Conservation (phyloP, 1,140 invertebrate species). For the Grapholita molesta region DNA sequence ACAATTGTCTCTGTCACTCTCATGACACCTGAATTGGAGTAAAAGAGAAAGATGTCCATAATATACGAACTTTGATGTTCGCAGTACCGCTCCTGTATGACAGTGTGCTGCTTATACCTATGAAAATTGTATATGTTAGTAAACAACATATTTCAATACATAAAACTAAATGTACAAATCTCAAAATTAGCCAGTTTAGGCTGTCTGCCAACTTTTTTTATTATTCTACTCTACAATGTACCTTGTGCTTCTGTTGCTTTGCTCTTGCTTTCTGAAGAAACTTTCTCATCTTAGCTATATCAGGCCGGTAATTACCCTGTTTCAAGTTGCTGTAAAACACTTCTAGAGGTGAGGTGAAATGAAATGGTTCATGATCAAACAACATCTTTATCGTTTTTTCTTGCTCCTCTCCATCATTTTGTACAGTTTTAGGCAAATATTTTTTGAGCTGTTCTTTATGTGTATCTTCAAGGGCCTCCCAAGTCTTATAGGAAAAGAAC, state of each 20-base stretch:
- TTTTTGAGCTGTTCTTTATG: slow-evolving; percentile 81
- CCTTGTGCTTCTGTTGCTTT: slow-evolving; percentile 70
- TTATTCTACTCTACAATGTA: slow-evolving; percentile 28
- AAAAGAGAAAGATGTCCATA: no score
- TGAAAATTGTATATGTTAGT: no score
- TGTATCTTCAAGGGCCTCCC: slow-evolving; percentile 81
- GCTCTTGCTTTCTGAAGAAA: slow-evolving; percentile 66
- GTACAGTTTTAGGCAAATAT: slow-evolving; percentile 83
- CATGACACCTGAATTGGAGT: no score
- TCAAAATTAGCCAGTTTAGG: no score
- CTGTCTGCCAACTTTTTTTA: background rate
- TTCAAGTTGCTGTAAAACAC: slow-evolving; percentile 83
- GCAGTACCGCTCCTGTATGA: no score
- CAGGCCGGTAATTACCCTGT: slow-evolving; percentile 83
- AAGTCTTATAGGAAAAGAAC: slow-evolving; percentile 82
- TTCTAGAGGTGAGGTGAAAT: slow-evolving; percentile 84
- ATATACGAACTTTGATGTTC: no score
- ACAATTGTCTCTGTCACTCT: no score
- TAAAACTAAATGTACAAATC: no score
- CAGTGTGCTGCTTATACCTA: no score
- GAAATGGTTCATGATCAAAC: slow-evolving; percentile 84
- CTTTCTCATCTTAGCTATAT: slow-evolving; percentile 80
- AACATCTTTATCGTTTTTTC: slow-evolving; percentile 82
- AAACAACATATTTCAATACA: no score
- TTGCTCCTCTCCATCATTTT: slow-evolving; percentile 83